Conservation (phyloP, 1,140 invertebrate species). For the Agrypnia vestita region DNA sequence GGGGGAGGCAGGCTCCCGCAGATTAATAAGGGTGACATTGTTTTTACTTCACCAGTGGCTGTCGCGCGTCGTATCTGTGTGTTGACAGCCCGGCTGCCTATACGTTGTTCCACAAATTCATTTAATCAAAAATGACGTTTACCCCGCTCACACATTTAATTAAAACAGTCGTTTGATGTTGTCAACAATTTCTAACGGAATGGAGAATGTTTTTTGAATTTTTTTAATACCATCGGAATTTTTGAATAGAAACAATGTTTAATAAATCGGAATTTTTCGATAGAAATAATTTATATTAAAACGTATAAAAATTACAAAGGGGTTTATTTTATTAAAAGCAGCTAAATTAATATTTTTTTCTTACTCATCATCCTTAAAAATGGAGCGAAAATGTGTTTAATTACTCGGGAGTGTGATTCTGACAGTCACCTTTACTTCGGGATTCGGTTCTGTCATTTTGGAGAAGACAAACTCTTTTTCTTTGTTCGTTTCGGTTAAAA, state of each 20-base stretch:
- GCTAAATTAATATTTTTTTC: constrained; percentile 8
- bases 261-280: not conserved
- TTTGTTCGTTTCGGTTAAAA: constrained; percentile 46
- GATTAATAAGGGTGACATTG: constrained; percentile 58
- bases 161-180: constrained; percentile 21
- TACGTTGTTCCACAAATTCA: constrained; percentile 6
- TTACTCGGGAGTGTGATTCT: constrained; percentile 47
- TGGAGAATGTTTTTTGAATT: constrained; percentile 17
- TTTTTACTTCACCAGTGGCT: constrained; percentile 48
- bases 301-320: not conserved
- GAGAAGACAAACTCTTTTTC: constrained; percentile 50
- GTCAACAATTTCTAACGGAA: constrained; percentile 8
- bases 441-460: constrained; percentile 14
- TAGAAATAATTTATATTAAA: not conserved
- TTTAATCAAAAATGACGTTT: constrained; percentile 6
- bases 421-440: constrained; percentile 52
- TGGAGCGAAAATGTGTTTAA: constrained; percentile 40
- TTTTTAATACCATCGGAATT: not conserved
- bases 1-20: not conserved
- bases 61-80: constrained; percentile 39
- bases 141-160: constrained; percentile 28
- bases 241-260: not conserved
- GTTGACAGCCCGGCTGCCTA: constrained; percentile 39
- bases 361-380: not conserved
- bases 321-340: not conserved